Conservation (phyloP, 2,888 invertebrate genomes). For the Troglohyphantes excavatus region DNA sequence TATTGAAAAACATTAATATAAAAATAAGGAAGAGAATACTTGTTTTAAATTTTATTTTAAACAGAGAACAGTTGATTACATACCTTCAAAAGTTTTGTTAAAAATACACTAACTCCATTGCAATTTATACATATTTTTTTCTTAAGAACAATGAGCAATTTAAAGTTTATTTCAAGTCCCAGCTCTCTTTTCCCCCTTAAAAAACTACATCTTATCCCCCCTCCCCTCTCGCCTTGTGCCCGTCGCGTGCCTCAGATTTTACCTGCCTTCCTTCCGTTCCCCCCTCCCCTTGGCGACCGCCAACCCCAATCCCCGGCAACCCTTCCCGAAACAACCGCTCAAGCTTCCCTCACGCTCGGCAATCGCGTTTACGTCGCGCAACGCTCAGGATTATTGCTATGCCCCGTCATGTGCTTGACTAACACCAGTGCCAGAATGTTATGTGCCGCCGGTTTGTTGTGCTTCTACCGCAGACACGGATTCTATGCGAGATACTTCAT, state of each 20-base stretch:
- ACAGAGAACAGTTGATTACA: too few relatives aligned
- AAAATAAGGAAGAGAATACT: too few relatives aligned
- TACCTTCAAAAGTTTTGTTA: too few relatives aligned
- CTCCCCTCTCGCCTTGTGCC: not conserved
- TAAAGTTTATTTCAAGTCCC: not conserved
- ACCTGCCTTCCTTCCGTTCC: not conserved
- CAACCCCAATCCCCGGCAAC: conserved; percentile 66
- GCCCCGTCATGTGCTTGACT: not conserved
- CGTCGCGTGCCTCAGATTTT: conserved; percentile 17
- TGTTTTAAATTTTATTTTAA: too few relatives aligned
- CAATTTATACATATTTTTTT: too few relatives aligned
- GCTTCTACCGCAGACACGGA: not conserved
- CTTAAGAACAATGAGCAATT: too few relatives aligned
- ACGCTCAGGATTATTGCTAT: conserved; percentile 44
- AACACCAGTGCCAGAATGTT: not conserved
- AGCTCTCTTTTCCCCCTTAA: not conserved
- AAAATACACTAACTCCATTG: too few relatives aligned
- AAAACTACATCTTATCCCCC: not conserved
- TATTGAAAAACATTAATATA: too few relatives aligned
- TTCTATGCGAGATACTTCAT: not conserved
- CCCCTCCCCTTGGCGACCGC: not conserved
- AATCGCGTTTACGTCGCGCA: conserved; percentile 33
- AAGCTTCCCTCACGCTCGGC: conserved; percentile 1
- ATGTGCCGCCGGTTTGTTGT: conserved; percentile 11
- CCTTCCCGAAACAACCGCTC: conserved; percentile 26